These are phyloP conservation scores for Ashinkailepas kermadecensis DNA, from an alignment of 2,888 invertebrate species.

Conservation along the genomic window DNA sequence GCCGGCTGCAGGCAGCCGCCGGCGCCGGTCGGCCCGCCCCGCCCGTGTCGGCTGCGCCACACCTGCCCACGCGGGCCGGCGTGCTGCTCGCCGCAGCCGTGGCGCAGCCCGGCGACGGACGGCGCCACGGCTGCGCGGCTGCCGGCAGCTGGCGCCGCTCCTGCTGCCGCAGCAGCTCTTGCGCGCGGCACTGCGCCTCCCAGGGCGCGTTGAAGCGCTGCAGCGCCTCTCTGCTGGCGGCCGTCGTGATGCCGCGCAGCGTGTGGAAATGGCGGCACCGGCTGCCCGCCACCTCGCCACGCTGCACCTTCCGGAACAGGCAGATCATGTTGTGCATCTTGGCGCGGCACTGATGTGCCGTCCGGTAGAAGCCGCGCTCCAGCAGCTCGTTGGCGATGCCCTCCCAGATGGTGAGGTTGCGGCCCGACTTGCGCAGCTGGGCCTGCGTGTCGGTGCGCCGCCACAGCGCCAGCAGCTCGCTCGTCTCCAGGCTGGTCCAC, in stretches of 20 bases:
- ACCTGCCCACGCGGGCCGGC: not conserved
- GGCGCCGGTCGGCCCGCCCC: not conserved
- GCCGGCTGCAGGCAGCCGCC: not conserved
- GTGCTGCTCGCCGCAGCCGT: not conserved
- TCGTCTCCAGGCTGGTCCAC: constrained; percentile 3
- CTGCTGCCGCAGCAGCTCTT: not conserved
- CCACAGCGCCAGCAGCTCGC: not conserved
- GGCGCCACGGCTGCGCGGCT: not conserved
- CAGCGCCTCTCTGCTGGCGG: not conserved
- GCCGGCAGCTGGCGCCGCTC: not conserved
- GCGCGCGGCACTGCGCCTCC: not conserved
- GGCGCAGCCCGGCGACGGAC: not conserved
- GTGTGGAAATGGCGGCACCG: not conserved
- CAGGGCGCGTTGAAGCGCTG: constrained; percentile 2
- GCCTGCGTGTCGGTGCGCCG: not conserved
- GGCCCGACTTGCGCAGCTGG: not conserved
- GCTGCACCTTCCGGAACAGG: not conserved
- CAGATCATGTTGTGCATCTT: constrained; percentile 6
- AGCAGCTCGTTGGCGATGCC: not conserved
- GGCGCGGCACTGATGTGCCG: constrained; percentile 3
- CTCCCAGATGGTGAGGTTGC: constrained; percentile 9
- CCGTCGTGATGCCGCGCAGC: not conserved
- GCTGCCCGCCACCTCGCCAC: not conserved
- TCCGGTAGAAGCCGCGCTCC: constrained; percentile 13
- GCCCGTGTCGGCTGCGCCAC: not conserved